A percentile compares a stretch with the other conserved stretches of the same genome.
phyloP scores from a whole-genome alignment of 1,140 invertebrate genomes.

The Neoseiulus cucumeris region DNA sequence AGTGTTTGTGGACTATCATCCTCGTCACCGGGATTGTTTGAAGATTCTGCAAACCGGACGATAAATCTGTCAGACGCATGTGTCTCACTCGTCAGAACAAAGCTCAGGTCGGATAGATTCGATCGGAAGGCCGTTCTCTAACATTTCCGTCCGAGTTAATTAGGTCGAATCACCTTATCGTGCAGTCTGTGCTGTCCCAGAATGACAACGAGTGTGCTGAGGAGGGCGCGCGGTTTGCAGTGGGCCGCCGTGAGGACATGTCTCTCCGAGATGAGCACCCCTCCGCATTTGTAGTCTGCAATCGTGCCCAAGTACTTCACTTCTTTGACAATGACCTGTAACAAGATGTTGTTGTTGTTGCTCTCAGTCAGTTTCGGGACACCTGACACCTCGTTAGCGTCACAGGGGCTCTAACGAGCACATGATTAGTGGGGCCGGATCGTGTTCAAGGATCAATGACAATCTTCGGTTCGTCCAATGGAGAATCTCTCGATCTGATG shows the following conservation, averaged over 20 bases:
- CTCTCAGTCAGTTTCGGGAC: too few relatives aligned
- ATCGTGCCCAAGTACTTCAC: not conserved
- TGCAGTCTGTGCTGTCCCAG: constrained; percentile 4
- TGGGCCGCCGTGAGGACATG: constrained; percentile 1
- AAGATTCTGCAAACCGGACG: not conserved
- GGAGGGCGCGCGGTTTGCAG: not conserved
- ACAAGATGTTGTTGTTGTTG: not conserved
- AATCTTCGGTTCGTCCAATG: too few relatives aligned
- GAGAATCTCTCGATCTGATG: too few relatives aligned
- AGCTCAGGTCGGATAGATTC: too few relatives aligned
- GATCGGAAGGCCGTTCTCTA: too few relatives aligned
- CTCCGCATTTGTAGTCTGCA: constrained; percentile 1
- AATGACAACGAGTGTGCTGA: not conserved
- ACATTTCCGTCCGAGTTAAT: too few relatives aligned
- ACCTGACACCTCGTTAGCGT: too few relatives aligned
- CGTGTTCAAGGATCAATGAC: too few relatives aligned
- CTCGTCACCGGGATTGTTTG: not conserved
- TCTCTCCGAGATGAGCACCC: not conserved
- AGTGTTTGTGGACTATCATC: constrained; percentile 7
- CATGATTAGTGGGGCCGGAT: too few relatives aligned
- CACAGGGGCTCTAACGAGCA: too few relatives aligned
- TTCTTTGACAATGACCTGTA: constrained; percentile 1
- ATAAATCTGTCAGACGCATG: not conserved
- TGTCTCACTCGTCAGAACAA: not conserved
- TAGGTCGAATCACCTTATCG: constrained; percentile 3